Base-by-base conservation (phyloP, 2,888 invertebrate species). In the Heteromyza rotundicornis region DNA sequence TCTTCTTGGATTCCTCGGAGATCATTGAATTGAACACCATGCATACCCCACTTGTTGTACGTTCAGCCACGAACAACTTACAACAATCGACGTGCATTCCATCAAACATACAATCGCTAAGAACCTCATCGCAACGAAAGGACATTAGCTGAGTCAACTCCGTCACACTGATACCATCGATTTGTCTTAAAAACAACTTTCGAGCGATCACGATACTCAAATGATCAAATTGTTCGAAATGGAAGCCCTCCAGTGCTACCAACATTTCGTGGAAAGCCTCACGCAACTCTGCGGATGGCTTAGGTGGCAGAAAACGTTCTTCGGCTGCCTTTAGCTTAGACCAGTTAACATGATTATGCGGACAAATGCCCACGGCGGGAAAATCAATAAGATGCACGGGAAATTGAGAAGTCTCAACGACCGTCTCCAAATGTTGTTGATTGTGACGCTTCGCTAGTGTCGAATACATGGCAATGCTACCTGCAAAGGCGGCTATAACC, bases 21-120 rank as follows among this genome's bases (percentile, higher is more conserved):
- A 78, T 70, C 19, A 78, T 70, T 0, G 84, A 84, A 69, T 85
- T 85, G 70, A 85, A 85, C 0, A 84, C 80, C 72, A 83, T 76
- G 57, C 85, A 86, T 56, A 80, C 70, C 0, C 85, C 85, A 51
- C 76, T 78, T 27, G 83, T 81, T 1, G 83, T 84, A 59, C 71
- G 76, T 66, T 85, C 85, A 2, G 74, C 64, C 47, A 84, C 79
- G 65, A 86, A 85, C 2, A 84, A 70, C 20, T 80, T 77, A 62
- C 85, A 85, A 63, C 86, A 86, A n/a, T 84, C 76, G 16, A 79
- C 70, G 12, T 70, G 59, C 5, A 75, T 70, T 36, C 81, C 79
- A 10, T 84, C 80, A 76, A 84, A 85, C 75, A 79, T 72, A 55
- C 86, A 86, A 10, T 71, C 66, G 3, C 52, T 53, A 8, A 80